phyloP scores from a whole-genome alignment of 2,888 invertebrate genomes.

The Callimorpha dominula region DNA sequence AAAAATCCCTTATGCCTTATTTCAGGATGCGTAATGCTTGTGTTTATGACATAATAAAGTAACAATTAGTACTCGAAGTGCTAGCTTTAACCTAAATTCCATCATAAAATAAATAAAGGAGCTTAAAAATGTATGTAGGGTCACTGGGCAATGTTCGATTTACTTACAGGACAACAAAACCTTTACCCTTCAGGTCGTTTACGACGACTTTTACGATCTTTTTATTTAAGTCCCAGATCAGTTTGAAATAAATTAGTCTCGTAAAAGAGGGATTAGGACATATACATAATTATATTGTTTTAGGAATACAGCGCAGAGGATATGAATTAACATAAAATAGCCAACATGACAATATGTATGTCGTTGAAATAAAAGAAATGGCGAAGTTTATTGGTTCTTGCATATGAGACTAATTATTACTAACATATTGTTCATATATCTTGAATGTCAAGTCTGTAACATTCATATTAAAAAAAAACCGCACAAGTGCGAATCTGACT shows the following conservation, averaged over 20 bases:
- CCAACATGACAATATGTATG: too few relatives aligned
- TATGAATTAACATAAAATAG: too few relatives aligned
- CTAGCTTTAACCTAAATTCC: conserved; percentile 7
- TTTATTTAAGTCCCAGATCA: conserved; percentile 20
- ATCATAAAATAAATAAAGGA: conserved; percentile 9
- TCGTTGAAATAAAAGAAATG: too few relatives aligned
- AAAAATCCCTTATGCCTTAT: not conserved
- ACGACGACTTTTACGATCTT: conserved; percentile 20
- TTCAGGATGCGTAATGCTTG: not conserved
- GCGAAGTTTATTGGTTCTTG: too few relatives aligned
- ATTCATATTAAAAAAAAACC: too few relatives aligned
- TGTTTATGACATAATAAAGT: not conserved
- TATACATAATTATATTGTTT: not conserved
- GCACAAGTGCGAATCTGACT: too few relatives aligned
- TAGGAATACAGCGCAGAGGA: too few relatives aligned
- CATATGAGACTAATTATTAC: too few relatives aligned
- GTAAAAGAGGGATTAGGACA: conserved; percentile 1
- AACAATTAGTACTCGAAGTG: conserved; percentile 10
- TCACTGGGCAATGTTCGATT: conserved; percentile 19
- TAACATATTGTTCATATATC: too few relatives aligned
- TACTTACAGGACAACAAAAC: conserved; percentile 22
- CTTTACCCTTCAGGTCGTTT: conserved; percentile 15
- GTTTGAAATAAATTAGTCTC: conserved; percentile 17
- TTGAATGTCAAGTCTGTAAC: too few relatives aligned
- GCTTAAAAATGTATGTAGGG: conserved; percentile 17